Conservation (phyloP, 2,888 invertebrate species). For the Lamellibrachia columna region DNA sequence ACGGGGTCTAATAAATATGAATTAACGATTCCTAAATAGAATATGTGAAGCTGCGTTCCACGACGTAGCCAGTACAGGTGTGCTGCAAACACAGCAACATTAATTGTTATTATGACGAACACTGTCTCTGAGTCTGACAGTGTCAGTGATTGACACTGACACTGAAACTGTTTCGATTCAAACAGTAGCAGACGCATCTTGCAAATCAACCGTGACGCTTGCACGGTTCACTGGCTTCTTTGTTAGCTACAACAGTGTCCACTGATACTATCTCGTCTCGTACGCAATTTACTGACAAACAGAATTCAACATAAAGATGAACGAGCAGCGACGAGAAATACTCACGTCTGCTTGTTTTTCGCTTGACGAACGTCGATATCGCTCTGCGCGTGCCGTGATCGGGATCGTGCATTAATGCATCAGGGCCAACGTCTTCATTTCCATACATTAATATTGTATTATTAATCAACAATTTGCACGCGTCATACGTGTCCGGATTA, state of each 20-base stretch:
- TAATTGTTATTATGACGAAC: background rate
- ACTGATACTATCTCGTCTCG: background rate
- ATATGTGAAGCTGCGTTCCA: too few species aligned
- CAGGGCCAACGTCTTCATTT: background rate
- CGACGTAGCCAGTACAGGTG: too few species aligned
- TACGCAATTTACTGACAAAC: background rate
- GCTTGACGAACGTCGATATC: background rate
- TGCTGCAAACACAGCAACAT: background rate
- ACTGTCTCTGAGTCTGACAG: background rate
- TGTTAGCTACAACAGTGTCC: background rate
- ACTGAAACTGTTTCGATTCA: background rate
- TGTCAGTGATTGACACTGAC: background rate
- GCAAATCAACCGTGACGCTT: background rate
- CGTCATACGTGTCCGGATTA: background rate
- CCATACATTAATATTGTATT: background rate
- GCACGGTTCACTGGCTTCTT: background rate
- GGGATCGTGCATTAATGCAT: constrained; percentile 1
- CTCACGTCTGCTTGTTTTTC: background rate
- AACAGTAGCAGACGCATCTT: background rate
- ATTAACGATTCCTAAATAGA: too few species aligned
- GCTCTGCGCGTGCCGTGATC: background rate
- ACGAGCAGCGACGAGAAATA: background rate
- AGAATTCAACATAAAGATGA: background rate
- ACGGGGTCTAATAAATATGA: too few species aligned
- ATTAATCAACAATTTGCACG: background rate